Evolutionary conservation across 1,140 invertebrate species (phyloP).

Genomic region (Zaprionus capensis): DNA sequence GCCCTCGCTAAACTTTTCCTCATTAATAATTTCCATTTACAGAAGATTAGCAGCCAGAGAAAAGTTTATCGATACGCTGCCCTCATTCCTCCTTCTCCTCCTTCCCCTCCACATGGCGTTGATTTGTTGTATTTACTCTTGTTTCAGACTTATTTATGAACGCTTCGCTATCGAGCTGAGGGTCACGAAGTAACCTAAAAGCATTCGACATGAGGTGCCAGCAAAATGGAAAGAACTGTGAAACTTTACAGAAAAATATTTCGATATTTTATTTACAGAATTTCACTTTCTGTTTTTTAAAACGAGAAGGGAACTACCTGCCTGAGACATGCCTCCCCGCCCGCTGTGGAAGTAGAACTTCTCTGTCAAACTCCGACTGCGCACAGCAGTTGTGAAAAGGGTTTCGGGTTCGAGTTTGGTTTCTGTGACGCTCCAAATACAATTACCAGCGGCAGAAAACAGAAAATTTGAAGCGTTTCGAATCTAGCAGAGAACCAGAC

Average conservation of each 20-base stretch:
- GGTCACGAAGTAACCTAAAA: conserved; percentile 36
- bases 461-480: conserved; percentile 63
- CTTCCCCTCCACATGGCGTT: conserved; percentile 24
- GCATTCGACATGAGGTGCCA: neutral
- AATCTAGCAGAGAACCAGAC: conserved; percentile 60
- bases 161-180: conserved; percentile 34
- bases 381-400: conserved; percentile 59
- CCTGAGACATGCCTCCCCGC: conserved; percentile 4
- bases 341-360: conserved; percentile 72
- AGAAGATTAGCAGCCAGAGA: conserved; percentile 61
- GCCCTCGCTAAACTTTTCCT: conserved; percentile 65
- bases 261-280: neutral
- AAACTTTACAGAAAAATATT: neutral
- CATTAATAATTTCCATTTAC: conserved; percentile 79
- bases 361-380: conserved; percentile 28
- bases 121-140: conserved; percentile 57
- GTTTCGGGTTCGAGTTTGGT: conserved; percentile 31
- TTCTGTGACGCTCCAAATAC: conserved; percentile 69
- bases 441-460: conserved; percentile 53
- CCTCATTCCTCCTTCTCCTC: neutral
- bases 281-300: conserved; percentile 3
- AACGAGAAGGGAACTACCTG: conserved; percentile 6
- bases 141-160: conserved; percentile 61
- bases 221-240: neutral
- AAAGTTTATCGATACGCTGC: conserved; percentile 39